Conservation (phyloP, 2,888 invertebrate species). For the Schizotus pectinicornis region DNA sequence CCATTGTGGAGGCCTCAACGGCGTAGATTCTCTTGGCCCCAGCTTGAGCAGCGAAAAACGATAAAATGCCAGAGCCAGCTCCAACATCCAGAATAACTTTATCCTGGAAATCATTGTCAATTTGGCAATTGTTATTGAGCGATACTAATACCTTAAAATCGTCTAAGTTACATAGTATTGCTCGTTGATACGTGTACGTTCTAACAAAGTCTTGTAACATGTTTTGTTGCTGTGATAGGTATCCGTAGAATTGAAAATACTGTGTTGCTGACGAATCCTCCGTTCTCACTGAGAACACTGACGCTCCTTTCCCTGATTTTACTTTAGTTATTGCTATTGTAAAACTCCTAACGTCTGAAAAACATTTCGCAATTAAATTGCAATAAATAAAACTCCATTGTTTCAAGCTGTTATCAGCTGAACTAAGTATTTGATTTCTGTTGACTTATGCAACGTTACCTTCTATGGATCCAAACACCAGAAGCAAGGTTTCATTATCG, state of each 20-base stretch:
- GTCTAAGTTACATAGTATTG: conserved; percentile 89
- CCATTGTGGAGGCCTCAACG: conserved; percentile 99
- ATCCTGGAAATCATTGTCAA: conserved; percentile 58
- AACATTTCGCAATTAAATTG: conserved; percentile 7
- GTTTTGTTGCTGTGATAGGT: conserved; percentile 98
- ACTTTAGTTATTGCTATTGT: conserved; percentile 76
- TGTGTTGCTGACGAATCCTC: conserved; percentile 98
- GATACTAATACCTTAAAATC: conserved; percentile 74
- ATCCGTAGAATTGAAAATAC: conserved; percentile 99
- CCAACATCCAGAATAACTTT: conserved; percentile 97
- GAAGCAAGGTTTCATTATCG: conserved; percentile 74
- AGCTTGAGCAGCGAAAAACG: conserved; percentile 98
- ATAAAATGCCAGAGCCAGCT: conserved; percentile 97
- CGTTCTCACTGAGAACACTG: conserved; percentile 93
- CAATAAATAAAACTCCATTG: conserved; percentile 1
- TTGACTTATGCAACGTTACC: conserved; percentile 53
- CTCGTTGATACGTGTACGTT: conserved; percentile 97
- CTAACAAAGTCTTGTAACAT: conserved; percentile 99
- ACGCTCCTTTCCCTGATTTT: conserved; percentile 74
- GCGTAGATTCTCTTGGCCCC: conserved; percentile 97
- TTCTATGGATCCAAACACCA: conserved; percentile 71
- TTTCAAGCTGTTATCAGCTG: background rate
- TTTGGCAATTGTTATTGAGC: background rate
- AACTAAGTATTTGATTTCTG: background rate
- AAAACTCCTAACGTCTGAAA: conserved; percentile 74